These are phyloP conservation scores for Brenthis hecate DNA, from an alignment of 2,888 invertebrate genomes.

Conservation along the genomic window DNA sequence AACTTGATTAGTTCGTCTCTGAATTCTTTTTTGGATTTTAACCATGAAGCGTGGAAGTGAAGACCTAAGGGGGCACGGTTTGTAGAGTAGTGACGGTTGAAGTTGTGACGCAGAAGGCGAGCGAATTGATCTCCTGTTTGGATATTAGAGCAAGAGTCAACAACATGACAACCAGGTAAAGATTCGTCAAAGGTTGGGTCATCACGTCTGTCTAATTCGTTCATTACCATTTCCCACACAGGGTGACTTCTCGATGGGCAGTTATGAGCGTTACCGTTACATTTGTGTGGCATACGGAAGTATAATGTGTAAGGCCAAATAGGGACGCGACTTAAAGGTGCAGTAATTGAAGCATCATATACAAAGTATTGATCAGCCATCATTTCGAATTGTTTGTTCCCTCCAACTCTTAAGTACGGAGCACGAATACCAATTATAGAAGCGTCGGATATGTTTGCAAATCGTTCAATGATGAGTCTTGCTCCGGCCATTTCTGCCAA, in stretches of 20 bases:
- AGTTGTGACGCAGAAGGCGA: constrained; percentile 94
- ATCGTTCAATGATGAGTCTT: constrained; percentile 92
- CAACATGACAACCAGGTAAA: constrained; percentile 96
- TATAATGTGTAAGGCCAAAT: constrained; percentile 99
- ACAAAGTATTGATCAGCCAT: constrained; percentile 97
- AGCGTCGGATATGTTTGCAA: constrained; percentile 95
- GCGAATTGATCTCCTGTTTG: constrained; percentile 95
- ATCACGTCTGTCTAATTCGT: constrained; percentile 95
- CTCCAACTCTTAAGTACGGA: constrained; percentile 94
- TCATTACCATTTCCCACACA: constrained; percentile 98
- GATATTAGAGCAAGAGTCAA: constrained; percentile 96
- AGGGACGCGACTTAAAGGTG: constrained; percentile 92
- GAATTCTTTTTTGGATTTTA: constrained; percentile 96
- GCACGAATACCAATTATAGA: constrained; percentile 94
- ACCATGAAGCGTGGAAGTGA: constrained; percentile 97
- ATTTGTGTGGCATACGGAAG: constrained; percentile 97
- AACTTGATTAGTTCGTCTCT: constrained; percentile 95
- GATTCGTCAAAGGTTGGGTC: constrained; percentile 97
- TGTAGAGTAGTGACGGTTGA: constrained; percentile 95
- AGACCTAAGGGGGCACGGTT: constrained; percentile 96
- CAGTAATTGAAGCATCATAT: constrained; percentile 97
- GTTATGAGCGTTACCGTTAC: constrained; percentile 96
- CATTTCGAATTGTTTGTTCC: constrained; percentile 98
- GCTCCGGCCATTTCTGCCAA: constrained; percentile 97
- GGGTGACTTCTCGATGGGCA: constrained; percentile 95